These are phyloP conservation scores for Maniola jurtina DNA, from an alignment of 1,140 invertebrate species.

Conservation along the genomic window DNA sequence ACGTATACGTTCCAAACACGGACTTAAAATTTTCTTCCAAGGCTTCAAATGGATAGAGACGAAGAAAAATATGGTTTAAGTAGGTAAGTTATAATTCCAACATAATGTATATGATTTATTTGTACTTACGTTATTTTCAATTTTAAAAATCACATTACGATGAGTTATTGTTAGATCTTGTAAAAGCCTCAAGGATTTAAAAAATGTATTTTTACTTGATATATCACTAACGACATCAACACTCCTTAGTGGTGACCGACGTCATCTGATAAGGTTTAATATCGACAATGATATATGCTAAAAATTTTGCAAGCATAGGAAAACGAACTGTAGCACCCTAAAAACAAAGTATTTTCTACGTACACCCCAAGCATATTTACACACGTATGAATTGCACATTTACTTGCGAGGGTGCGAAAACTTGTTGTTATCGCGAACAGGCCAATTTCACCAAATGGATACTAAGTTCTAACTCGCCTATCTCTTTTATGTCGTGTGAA, in stretches of 20 bases:
- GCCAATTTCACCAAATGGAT: slow-evolving; percentile 77
- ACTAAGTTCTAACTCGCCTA: slow-evolving; percentile 75
- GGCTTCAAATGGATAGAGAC: too few species aligned
- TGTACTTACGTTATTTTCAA: too few species aligned
- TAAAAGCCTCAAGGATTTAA: not conserved
- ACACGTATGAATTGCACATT: slow-evolving; percentile 74
- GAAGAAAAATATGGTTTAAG: too few species aligned
- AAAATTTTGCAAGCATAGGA: slow-evolving; percentile 20
- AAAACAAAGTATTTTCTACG: slow-evolving; percentile 32
- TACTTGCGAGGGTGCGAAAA: slow-evolving; percentile 74
- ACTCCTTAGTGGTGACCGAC: slow-evolving; percentile 41
- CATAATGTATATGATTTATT: too few species aligned
- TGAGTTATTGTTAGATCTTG: too few species aligned
- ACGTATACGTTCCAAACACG: too few species aligned
- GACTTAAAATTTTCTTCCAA: too few species aligned
- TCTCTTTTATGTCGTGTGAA: slow-evolving; percentile 65
- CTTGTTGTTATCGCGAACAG: slow-evolving; percentile 75
- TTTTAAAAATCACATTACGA: too few species aligned
- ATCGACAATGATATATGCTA: slow-evolving; percentile 62
- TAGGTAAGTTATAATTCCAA: too few species aligned
- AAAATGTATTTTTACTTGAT: slow-evolving; percentile 16
- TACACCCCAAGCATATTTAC: slow-evolving; percentile 39
- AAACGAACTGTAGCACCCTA: slow-evolving; percentile 19
- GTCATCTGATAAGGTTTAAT: slow-evolving; percentile 58
- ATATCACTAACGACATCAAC: slow-evolving; percentile 24